Base-by-base conservation (phyloP, 1,140 invertebrate genomes). In the Cephus cinctus region DNA sequence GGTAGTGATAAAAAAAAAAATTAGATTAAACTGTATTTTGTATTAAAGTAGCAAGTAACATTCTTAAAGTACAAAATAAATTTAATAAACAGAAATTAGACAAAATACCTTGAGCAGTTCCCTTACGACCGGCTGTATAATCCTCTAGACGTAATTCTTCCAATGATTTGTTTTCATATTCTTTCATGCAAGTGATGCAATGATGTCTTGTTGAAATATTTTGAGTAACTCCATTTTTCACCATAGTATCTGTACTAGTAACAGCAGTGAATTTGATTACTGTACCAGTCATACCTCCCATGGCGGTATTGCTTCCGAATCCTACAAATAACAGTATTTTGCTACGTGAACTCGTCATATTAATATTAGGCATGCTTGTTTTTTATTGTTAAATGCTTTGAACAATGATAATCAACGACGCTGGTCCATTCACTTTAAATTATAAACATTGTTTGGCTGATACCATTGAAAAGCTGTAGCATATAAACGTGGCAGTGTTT, bases 131-230 rank as follows among this genome's bases (percentile, higher is more conserved):
- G 8, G 89, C 89, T 23, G 81, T 69, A 76, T 98, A 98, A 78
- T 99, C 96, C 75, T 98, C 96, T 18, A 91, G 75, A 36, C 96
- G 80, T 1, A 99, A 72, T 73, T 98, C 96, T 75, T 98, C 95
- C 18, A 98, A 72, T 1, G 92, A 95, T 78, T 98, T 98, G 16
- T 66, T 77, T 66, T 98, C 94, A 76, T 98, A 98, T 65, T 98
- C 94, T 78, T 98, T 96, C 96, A 98, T 98, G 50, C 89, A 92
- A 3, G 92, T 95, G 30, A 98, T 98, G 67, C 94, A 97, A 68
- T 96, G 91, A 72, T 97, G 93, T 58, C 90, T 84, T 2, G 93
- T 98, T 47, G 83, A 89, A 52, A 98, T 94, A 46, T 79, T 93
- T 56, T 85, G 84, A 1, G 86, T 83, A 8, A 83, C 80, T 2